These are phyloP conservation scores for Dreissena rostriformis DNA, from an alignment of 1,140 invertebrate genomes.

Conservation along the genomic window DNA sequence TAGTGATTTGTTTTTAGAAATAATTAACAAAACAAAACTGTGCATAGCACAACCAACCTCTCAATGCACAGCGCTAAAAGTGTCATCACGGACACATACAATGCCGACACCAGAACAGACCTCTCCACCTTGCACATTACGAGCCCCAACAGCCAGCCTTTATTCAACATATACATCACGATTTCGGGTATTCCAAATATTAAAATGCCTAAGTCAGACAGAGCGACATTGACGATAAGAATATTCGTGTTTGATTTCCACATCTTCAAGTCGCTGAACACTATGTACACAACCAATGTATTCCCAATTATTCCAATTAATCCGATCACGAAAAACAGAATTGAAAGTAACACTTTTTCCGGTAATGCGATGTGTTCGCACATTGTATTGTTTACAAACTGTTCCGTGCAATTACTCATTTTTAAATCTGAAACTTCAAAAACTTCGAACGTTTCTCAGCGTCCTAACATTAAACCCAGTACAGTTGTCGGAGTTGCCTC, in stretches of 20 bases:
- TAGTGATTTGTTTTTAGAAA: too few species aligned
- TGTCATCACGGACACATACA: conserved; percentile 61
- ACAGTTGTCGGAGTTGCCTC: too few species aligned
- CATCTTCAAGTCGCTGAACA: conserved; percentile 77
- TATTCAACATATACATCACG: conserved; percentile 78
- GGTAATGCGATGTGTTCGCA: too few species aligned
- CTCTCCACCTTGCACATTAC: conserved; percentile 74
- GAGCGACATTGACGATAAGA: conserved; percentile 80
- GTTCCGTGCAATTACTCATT: too few species aligned
- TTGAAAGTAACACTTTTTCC: too few species aligned
- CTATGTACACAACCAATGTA: conserved; percentile 73
- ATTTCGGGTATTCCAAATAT: conserved; percentile 80
- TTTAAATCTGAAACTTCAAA: too few species aligned
- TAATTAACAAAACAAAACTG: too few species aligned
- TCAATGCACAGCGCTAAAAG: conserved; percentile 79
- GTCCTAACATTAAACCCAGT: too few species aligned
- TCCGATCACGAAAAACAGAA: too few species aligned
- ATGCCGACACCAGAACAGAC: conserved; percentile 74
- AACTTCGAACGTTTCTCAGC: too few species aligned
- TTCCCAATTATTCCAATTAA: too few species aligned
- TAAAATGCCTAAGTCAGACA: conserved; percentile 79
- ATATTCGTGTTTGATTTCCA: conserved; percentile 79
- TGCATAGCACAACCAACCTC: conserved; percentile 66
- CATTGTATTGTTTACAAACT: too few species aligned
- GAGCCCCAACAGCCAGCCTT: conserved; percentile 78